These are phyloP conservation scores for Microtus obscurus DNA, from an alignment of 2,797 vertebrate species.

Conservation along the genomic window DNA sequence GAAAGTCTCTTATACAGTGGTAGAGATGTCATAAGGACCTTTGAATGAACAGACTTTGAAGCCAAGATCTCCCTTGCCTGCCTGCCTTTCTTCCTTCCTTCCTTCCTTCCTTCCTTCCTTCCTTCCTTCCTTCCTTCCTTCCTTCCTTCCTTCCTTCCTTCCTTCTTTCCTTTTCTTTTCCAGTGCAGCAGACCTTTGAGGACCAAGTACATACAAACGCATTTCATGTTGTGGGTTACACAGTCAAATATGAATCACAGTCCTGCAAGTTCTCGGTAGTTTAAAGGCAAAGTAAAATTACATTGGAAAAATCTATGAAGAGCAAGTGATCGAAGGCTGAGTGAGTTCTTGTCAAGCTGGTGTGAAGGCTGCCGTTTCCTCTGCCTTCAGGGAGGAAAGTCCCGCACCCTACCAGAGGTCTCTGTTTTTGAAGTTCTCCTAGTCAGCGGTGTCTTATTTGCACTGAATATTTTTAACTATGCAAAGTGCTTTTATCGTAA, in stretches of 20 bases:
- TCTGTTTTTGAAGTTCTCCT: neutral
- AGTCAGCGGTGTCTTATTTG: conserved; percentile 12
- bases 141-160: neutral
- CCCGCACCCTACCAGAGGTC: neutral
- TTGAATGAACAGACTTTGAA: neutral
- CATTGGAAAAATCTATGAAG: neutral
- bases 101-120: no score
- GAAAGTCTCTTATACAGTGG: neutral
- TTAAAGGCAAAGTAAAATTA: neutral
- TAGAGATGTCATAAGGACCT: neutral
- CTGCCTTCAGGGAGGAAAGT: neutral
- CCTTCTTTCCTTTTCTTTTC: neutral
- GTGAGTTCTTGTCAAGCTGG: neutral
- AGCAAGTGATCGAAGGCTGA: neutral
- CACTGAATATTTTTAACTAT: conserved; percentile 47
- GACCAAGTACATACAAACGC: neutral
- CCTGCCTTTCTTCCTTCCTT: no score
- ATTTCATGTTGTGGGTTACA: neutral
- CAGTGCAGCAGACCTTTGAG: neutral
- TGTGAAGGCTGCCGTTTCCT: neutral
- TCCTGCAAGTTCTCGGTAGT: neutral
- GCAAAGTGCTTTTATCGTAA: conserved; percentile 16
- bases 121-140: no score
- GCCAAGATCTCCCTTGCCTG: neutral
- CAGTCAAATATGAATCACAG: neutral